These are phyloP conservation scores for Muscidifurax raptorellus DNA, from an alignment of 1,140 invertebrate species.

Conservation along the genomic window DNA sequence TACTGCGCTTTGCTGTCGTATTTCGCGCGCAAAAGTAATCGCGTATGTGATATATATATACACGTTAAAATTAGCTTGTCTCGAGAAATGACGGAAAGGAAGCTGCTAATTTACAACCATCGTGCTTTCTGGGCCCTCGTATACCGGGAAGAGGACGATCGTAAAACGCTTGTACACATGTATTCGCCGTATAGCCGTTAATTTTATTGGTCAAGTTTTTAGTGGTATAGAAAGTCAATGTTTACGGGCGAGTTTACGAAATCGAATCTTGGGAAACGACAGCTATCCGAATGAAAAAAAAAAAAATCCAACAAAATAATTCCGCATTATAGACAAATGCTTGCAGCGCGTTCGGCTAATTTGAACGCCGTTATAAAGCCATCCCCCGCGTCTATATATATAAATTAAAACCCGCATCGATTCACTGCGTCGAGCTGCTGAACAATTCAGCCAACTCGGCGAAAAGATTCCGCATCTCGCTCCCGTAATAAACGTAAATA, in stretches of 20 bases:
- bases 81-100: not conserved
- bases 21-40: slow-evolving; percentile 14
- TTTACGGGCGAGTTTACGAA: too few species aligned
- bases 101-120: slow-evolving; percentile 31
- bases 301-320: too few species aligned
- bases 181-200: not conserved
- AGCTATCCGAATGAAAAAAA: too few species aligned
- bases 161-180: not conserved
- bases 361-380: not conserved
- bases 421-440: not conserved
- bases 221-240: too few species aligned
- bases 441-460: not conserved
- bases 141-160: not conserved
- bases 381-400: not conserved
- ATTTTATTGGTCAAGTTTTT: slow-evolving; percentile 2
- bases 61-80: slow-evolving; percentile 17
- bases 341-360: too few species aligned
- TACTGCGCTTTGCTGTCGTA: slow-evolving; percentile 16
- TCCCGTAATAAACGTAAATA: not conserved
- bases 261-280: too few species aligned
- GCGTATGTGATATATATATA: not conserved
- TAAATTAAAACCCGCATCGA: slow-evolving; percentile 7
- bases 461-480: not conserved
- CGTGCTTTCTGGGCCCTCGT: not conserved
- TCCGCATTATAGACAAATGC: too few species aligned